Conservation (phyloP, 2,797 vertebrate genomes). For the Fratercula arctica region DNA sequence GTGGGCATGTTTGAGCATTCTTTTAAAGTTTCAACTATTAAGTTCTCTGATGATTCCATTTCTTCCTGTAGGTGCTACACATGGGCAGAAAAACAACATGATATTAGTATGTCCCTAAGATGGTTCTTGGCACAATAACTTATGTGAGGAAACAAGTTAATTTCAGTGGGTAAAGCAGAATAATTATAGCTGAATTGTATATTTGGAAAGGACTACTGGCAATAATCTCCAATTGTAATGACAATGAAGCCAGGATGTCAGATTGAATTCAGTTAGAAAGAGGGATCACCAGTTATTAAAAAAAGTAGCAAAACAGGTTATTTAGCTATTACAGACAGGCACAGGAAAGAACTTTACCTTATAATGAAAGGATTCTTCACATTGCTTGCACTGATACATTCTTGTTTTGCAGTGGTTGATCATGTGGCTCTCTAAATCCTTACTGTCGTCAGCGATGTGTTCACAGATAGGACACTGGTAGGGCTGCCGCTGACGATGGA, state of each 20-base stretch:
- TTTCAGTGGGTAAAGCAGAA: not conserved
- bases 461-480: constrained; percentile 99
- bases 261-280: not conserved
- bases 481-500: constrained; percentile 92
- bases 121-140: not conserved
- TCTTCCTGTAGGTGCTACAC: not conserved
- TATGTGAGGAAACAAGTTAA: not conserved
- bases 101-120: not conserved
- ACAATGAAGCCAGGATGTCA: not conserved
- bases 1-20: not conserved
- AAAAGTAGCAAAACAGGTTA: not conserved
- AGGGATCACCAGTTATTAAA: not conserved
- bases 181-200: not conserved
- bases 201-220: not conserved
- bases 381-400: constrained; percentile 92
- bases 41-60: not conserved
- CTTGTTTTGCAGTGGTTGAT: constrained; percentile 94
- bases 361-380: constrained; percentile 89
- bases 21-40: not conserved
- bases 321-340: not conserved
- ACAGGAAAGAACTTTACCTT: constrained; percentile 80
- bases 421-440: constrained; percentile 94
- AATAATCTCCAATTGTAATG: not conserved
- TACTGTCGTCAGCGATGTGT: constrained; percentile 89
- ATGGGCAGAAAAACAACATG: not conserved